Evolutionary conservation across 1,140 invertebrate species (phyloP).

Genomic region (Meloidogyne chitwoodi): DNA sequence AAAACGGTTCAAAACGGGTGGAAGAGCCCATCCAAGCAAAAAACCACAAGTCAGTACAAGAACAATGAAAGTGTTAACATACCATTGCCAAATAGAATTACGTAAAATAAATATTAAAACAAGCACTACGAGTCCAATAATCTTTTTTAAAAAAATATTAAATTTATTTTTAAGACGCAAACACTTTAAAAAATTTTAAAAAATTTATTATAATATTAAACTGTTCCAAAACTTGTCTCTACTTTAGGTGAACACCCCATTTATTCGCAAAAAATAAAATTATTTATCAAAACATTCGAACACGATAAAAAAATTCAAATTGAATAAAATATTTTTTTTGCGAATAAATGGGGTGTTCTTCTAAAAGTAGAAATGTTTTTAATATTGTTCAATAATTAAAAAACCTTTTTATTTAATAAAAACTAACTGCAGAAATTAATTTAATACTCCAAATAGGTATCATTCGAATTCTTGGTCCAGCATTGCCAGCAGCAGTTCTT

Average conservation of each 20-base stretch:
- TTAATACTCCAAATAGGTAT: slow-evolving; percentile 43
- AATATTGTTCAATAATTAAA: too few species aligned
- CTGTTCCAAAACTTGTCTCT: too few species aligned
- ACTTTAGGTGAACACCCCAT: too few species aligned
- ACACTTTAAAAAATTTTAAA: slow-evolving; percentile 14
- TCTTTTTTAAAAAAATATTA: slow-evolving; percentile 23
- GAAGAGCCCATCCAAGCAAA: slow-evolving; percentile 41
- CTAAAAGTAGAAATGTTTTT: too few species aligned
- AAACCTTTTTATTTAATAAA: slow-evolving; percentile 18
- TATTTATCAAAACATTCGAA: too few species aligned
- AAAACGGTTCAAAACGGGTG: slow-evolving; percentile 42
- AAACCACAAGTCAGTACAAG: slow-evolving; percentile 36
- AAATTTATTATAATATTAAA: neutral
- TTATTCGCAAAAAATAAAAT: too few species aligned
- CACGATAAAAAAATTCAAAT: too few species aligned
- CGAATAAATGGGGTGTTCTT: too few species aligned
- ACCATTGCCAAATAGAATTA: slow-evolving; percentile 31
- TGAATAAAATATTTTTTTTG: too few species aligned
- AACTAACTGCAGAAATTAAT: slow-evolving; percentile 38
- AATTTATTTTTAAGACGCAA: neutral
- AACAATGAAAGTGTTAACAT: slow-evolving; percentile 32
- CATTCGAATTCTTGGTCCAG: slow-evolving; percentile 16
- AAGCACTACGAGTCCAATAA: slow-evolving; percentile 27
- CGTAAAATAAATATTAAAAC: slow-evolving; percentile 37
- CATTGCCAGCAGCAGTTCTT: slow-evolving; percentile 23